Percentiles rank a stretch among this genome's conserved stretches.
phyloP scores from a whole-genome alignment of 2,888 invertebrate genomes.

The Germaria angustata region DNA sequence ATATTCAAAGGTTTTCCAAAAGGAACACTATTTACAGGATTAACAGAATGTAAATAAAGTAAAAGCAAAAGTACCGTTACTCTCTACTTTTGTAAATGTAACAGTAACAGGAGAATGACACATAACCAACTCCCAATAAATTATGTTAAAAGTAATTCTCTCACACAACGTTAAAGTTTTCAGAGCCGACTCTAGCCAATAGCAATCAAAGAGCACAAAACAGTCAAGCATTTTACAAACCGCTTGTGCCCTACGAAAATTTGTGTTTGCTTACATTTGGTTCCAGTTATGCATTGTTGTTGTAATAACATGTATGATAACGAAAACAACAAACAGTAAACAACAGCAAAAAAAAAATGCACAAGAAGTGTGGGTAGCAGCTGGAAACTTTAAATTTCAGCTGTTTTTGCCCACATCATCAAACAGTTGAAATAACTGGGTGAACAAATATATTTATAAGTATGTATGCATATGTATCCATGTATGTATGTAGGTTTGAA shows the following conservation, averaged over 20 bases:
- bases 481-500: not conserved
- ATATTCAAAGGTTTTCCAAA: no score
- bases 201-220: slow-evolving; percentile 37
- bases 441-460: not conserved
- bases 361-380: not conserved
- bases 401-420: slow-evolving; percentile 35
- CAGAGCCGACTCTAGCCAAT: not conserved
- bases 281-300: slow-evolving; percentile 30
- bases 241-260: slow-evolving; percentile 60
- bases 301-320: slow-evolving; percentile 25
- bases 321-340: slow-evolving; percentile 11
- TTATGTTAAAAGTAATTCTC: slow-evolving; percentile 21
- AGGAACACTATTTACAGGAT: no score
- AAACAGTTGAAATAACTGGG: slow-evolving; percentile 19
- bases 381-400: slow-evolving; percentile 47
- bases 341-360: not conserved
- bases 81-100: not conserved
- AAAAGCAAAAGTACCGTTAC: slow-evolving; percentile 23
- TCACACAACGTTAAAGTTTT: not conserved
- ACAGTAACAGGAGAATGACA: slow-evolving; percentile 10
- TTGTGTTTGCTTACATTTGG: slow-evolving; percentile 51
- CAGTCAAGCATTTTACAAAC: slow-evolving; percentile 27
- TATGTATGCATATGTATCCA: no score
- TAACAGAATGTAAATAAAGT: no score
- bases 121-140: slow-evolving; percentile 5